These are phyloP conservation scores for Fregetta grallaria DNA, from an alignment of 2,113 vertebrate genomes.

Conservation along the genomic window DNA sequence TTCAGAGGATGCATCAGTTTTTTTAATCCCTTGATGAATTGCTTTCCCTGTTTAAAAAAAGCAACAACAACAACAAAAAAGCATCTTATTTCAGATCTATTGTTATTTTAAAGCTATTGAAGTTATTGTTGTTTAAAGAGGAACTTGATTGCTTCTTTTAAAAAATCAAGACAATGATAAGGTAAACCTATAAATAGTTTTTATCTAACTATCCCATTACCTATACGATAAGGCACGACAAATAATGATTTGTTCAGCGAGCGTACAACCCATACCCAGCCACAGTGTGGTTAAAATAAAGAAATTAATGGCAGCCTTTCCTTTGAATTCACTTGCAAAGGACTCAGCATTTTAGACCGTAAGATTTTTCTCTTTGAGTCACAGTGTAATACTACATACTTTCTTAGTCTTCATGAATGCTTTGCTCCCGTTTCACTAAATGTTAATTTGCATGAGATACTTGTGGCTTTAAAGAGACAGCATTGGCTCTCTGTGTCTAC, in stretches of 20 bases:
- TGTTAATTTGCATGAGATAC: constrained; percentile 48
- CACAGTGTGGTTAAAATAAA: not conserved
- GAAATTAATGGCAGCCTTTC: not conserved
- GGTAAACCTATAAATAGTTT: not conserved
- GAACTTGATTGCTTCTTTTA: constrained; percentile 5
- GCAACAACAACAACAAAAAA: not conserved
- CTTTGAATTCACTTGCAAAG: constrained; percentile 1
- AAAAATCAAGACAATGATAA: not conserved
- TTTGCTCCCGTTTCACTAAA: constrained; percentile 21
- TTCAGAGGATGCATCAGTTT: not conserved
- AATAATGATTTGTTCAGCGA: not conserved
- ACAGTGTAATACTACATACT: not conserved
- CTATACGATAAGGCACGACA: not conserved
- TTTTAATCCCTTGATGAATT: not conserved
- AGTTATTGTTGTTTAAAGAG: not conserved
- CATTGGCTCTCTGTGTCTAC: not conserved
- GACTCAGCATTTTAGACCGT: not conserved
- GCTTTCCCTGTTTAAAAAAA: not conserved
- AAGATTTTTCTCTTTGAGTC: constrained; percentile 31
- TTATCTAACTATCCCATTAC: not conserved
- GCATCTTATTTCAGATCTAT: not conserved
- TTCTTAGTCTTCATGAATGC: constrained; percentile 38
- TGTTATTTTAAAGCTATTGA: constrained; percentile 7
- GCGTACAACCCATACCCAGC: not conserved
- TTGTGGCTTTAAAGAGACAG: constrained; percentile 54